These are phyloP conservation scores for Chunga burmeisteri DNA, from an alignment of 2,113 vertebrate genomes.

Conservation along the genomic window DNA sequence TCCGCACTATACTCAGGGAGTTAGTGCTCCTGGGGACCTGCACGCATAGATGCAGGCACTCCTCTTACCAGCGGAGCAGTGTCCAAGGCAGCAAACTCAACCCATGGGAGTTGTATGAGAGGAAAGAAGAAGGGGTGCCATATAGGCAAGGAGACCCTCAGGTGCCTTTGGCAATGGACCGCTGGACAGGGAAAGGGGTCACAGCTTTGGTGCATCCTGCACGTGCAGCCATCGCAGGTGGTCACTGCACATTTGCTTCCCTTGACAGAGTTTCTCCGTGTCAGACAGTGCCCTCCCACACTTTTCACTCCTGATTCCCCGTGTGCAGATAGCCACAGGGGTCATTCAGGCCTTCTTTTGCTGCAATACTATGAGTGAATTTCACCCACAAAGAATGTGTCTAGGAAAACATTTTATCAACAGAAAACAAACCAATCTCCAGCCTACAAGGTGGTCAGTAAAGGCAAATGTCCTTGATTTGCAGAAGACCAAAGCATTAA, in stretches of 20 bases:
- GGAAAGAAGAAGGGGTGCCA: neutral
- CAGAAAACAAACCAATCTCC: neutral
- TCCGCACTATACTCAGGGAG: rapidly evolving
- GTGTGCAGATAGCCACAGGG: rapidly evolving
- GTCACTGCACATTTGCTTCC: neutral
- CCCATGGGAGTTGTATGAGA: rapidly evolving
- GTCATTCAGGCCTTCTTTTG: neutral
- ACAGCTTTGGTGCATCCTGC: neutral
- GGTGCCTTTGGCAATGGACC: no score
- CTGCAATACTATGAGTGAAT: neutral
- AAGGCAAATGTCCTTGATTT: neutral
- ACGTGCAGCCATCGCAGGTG: rapidly evolving
- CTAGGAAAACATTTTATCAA: neutral
- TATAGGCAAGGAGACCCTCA: no score
- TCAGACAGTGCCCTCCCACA: neutral
- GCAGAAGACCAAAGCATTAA: neutral
- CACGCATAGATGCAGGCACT: rapidly evolving
- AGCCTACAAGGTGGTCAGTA: neutral
- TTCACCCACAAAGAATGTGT: neutral
- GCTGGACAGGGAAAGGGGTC: neutral
- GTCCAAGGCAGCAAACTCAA: neutral
- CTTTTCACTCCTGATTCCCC: neutral
- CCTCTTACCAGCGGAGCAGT: neutral
- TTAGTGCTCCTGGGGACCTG: neutral
- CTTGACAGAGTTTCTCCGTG: neutral